Evolutionary conservation across 2,797 vertebrate genomes (phyloP).

Genomic region (Macrochelys suwanniensis): DNA sequence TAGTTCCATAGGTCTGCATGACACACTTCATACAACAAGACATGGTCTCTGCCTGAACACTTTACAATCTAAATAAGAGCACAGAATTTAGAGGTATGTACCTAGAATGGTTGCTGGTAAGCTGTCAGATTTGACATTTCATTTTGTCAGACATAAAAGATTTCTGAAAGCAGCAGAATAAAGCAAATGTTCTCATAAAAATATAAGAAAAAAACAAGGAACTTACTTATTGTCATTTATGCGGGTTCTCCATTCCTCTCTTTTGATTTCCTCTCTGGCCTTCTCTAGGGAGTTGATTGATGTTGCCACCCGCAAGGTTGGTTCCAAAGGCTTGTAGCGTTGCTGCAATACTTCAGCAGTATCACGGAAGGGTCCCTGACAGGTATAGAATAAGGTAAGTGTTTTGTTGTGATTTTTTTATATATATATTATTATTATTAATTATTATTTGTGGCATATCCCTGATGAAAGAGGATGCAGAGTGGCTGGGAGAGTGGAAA

Average conservation of each 20-base stretch:
- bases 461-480: slow-evolving; percentile 42
- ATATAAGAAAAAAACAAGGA: neutral
- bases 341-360: slow-evolving; percentile 85
- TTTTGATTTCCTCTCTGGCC: slow-evolving; percentile 78
- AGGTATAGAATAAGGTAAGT: slow-evolving; percentile 50
- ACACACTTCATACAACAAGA: slow-evolving; percentile 50
- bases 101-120: slow-evolving; percentile 40
- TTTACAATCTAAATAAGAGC: slow-evolving; percentile 43
- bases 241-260: slow-evolving; percentile 72
- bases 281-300: slow-evolving; percentile 82
- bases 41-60: slow-evolving; percentile 15
- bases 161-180: slow-evolving; percentile 9
- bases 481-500: slow-evolving; percentile 32
- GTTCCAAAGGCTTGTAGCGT: slow-evolving; percentile 86
- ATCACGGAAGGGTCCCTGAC: slow-evolving; percentile 88
- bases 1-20: slow-evolving; percentile 3
- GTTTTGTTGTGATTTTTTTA: slow-evolving; percentile 48
- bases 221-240: slow-evolving; percentile 84
- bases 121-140: slow-evolving; percentile 46
- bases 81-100: slow-evolving; percentile 41
- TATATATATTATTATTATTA: neutral
- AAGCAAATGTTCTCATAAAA: slow-evolving; percentile 25
- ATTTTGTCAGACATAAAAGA: slow-evolving; percentile 55
- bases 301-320: slow-evolving; percentile 84
- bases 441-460: slow-evolving; percentile 27